These are phyloP conservation scores for Dolomedes plantarius DNA, from an alignment of 2,888 invertebrate genomes.

Conservation along the genomic window DNA sequence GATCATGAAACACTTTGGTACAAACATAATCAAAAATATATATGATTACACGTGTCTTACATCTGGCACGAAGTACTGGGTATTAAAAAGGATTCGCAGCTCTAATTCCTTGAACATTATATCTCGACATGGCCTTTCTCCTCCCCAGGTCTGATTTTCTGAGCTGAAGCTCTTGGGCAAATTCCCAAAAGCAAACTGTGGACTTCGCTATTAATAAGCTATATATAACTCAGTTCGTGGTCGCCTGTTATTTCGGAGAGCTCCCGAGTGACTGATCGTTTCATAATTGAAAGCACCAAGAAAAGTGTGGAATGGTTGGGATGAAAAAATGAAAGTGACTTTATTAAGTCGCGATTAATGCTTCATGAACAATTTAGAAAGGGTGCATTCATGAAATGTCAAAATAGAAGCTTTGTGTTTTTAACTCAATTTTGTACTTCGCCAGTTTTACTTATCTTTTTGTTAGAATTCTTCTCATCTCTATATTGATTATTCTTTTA, in stretches of 20 bases:
- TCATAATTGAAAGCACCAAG: constrained; percentile 43
- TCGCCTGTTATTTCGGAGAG: constrained; percentile 40
- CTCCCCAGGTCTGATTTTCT: constrained; percentile 25
- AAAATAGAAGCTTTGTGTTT: too few relatives aligned
- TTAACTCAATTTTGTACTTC: too few relatives aligned
- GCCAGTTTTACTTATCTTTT: too few relatives aligned
- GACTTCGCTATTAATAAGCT: constrained; percentile 52
- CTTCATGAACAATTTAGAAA: too few relatives aligned
- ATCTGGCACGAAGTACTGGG: constrained; percentile 15
- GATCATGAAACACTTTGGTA: neutral
- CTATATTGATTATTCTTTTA: too few relatives aligned
- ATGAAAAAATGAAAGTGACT: neutral
- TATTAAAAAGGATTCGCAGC: constrained; percentile 22
- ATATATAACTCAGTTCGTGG: constrained; percentile 51
- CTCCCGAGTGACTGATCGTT: constrained; percentile 34
- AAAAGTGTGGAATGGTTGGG: constrained; percentile 27
- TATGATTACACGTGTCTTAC: constrained; percentile 3
- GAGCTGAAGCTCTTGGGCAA: constrained; percentile 26
- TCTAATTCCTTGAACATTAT: constrained; percentile 22
- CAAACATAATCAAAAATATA: neutral
- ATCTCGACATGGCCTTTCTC: constrained; percentile 19
- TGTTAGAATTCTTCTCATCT: too few relatives aligned
- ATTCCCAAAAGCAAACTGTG: constrained; percentile 48
- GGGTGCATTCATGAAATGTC: too few relatives aligned
- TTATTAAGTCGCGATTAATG: too few relatives aligned